These are phyloP conservation scores for Acropternis orthonyx DNA, from an alignment of 2,797 vertebrate genomes.

Conservation along the genomic window DNA sequence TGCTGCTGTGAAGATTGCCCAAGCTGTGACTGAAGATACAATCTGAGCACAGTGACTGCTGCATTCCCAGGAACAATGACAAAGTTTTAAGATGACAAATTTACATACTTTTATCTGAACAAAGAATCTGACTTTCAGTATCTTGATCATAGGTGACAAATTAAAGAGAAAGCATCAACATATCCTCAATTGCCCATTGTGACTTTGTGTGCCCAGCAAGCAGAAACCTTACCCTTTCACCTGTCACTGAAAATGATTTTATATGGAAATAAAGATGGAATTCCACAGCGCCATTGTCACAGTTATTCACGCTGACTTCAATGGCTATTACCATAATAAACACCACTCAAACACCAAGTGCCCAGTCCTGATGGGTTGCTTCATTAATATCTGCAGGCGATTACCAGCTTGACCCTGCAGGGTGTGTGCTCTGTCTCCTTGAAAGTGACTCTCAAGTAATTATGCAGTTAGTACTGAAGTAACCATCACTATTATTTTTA, in stretches of 20 bases:
- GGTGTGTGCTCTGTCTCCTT: neutral
- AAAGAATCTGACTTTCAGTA: conserved; percentile 4
- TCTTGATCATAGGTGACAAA: conserved; percentile 14
- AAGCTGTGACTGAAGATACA: neutral
- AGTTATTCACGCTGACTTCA: neutral
- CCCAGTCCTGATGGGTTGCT: neutral
- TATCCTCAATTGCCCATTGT: conserved; percentile 4
- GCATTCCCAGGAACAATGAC: conserved; percentile 16
- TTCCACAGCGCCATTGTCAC: conserved; percentile 5
- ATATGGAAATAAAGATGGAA: conserved; percentile 42
- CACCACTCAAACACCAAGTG: neutral
- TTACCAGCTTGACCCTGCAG: neutral
- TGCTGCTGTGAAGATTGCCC: neutral
- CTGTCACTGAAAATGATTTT: conserved; percentile 11
- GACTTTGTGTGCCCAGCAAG: neutral
- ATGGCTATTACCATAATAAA: neutral
- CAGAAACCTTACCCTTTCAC: conserved; percentile 9
- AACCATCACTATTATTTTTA: neutral
- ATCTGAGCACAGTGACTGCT: neutral
- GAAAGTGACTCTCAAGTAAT: neutral
- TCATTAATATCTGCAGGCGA: neutral
- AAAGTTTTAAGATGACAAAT: neutral
- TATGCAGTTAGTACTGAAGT: neutral
- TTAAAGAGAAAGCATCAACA: conserved; percentile 15
- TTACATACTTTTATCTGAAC: neutral